Percentiles rank a stretch among this genome's conserved stretches.
Evolutionary conservation across 92 coral and sea anemone species (phyloP).

Genomic region (Plumapathes pennacea): DNA sequence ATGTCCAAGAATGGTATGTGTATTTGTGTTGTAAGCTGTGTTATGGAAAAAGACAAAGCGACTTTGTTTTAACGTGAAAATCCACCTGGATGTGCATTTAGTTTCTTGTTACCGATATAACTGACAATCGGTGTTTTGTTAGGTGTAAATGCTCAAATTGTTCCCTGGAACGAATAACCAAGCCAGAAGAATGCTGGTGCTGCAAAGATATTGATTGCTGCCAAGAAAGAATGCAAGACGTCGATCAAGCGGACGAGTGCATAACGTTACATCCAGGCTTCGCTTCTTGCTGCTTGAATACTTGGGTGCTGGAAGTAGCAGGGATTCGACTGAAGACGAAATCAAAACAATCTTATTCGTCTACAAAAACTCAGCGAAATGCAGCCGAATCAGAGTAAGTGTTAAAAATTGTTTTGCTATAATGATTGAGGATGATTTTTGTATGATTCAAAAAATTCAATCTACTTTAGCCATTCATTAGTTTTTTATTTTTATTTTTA

Average conservation of each 20-base stretch:
- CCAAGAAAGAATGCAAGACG: conserved; percentile 15
- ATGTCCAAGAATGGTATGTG: conserved; percentile 33
- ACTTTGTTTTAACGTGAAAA: too few relatives aligned
- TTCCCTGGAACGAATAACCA: conserved; percentile 21
- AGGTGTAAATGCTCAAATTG: conserved; percentile 47
- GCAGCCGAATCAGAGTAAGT: conserved; percentile 37
- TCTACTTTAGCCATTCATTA: background rate
- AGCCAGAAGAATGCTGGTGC: conserved; percentile 39
- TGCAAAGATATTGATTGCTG: conserved; percentile 27
- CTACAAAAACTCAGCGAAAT: conserved; percentile 4
- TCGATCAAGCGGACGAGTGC: background rate
- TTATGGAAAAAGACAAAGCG: too few relatives aligned
- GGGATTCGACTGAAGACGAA: conserved; percentile 35
- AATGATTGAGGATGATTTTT: background rate
- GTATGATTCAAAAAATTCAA: background rate
- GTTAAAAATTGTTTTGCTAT: background rate
- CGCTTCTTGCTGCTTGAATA: conserved; percentile 20
- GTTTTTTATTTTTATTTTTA: background rate
- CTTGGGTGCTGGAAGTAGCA: conserved; percentile 27
- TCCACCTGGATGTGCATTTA: background rate
- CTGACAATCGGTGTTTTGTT: too few relatives aligned
- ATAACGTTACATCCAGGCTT: conserved; percentile 40
- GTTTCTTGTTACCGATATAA: conserved; percentile 5
- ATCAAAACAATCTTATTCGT: conserved; percentile 21
- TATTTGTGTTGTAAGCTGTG: too few relatives aligned